Conservation (phyloP, 2,888 invertebrate species). For the Cecidostiba fungosa region DNA sequence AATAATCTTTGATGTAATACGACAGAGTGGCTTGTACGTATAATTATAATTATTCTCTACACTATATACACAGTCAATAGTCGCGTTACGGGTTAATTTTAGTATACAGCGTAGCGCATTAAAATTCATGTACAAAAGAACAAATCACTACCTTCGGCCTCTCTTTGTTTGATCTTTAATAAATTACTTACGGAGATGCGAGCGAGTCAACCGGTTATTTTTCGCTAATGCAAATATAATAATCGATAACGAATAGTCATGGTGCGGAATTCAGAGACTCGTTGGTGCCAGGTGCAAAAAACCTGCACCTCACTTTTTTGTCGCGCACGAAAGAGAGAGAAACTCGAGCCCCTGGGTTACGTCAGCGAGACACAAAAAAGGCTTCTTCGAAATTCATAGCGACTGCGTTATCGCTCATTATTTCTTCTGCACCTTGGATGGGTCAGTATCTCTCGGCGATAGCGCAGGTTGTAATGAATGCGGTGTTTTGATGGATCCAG, state of each 20-base stretch:
- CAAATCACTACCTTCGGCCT: too few relatives aligned
- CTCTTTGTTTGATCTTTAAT: too few relatives aligned
- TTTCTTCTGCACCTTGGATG: background rate
- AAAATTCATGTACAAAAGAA: too few relatives aligned
- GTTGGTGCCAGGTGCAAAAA: conserved; percentile 5
- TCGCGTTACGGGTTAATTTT: too few relatives aligned
- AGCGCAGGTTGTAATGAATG: too few relatives aligned
- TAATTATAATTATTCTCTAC: too few relatives aligned
- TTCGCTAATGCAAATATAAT: background rate
- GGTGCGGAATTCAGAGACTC: background rate
- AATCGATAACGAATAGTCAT: background rate
- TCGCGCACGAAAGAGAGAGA: background rate
- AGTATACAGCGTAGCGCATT: too few relatives aligned
- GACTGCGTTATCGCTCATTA: background rate
- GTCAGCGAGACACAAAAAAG: background rate
- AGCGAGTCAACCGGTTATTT: too few relatives aligned
- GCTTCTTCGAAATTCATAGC: background rate
- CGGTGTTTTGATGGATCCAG: background rate
- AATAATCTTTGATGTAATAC: too few relatives aligned
- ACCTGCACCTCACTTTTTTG: background rate
- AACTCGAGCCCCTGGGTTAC: background rate
- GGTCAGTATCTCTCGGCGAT: background rate
- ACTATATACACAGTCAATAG: too few relatives aligned
- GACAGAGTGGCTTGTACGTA: too few relatives aligned
- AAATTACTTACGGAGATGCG: too few relatives aligned